These are phyloP conservation scores for Lophius americanus DNA, from an alignment of 2,797 vertebrate genomes.

Conservation along the genomic window DNA sequence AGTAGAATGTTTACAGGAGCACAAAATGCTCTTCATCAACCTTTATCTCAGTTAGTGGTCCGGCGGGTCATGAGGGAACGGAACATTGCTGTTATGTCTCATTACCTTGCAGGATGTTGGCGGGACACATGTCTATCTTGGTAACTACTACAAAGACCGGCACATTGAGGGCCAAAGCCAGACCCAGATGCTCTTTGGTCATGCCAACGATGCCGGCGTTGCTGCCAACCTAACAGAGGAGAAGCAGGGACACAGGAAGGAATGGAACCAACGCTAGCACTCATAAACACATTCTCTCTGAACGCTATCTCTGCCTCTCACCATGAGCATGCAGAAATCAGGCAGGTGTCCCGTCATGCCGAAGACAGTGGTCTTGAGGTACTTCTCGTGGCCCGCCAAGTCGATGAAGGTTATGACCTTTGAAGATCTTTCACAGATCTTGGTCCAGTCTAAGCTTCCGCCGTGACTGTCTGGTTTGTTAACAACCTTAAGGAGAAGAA, in stretches of 20 bases:
- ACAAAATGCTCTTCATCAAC: no score
- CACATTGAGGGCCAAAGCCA: conserved; percentile 94
- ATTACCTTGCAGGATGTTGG: conserved; percentile 95
- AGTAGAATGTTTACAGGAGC: no score
- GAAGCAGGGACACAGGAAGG: neutral
- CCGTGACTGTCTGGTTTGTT: conserved; percentile 97
- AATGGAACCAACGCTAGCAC: no score
- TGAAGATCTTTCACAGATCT: conserved; percentile 97
- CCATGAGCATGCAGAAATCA: conserved; percentile 99
- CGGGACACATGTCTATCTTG: conserved; percentile 98
- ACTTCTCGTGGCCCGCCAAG: conserved; percentile 96
- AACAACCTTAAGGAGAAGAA: conserved; percentile 79
- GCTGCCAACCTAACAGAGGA: conserved; percentile 89
- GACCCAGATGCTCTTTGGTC: conserved; percentile 97
- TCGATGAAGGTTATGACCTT: conserved; percentile 99
- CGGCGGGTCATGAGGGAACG: no score
- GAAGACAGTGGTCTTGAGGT: conserved; percentile 97
- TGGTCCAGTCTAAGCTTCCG: conserved; percentile 96
- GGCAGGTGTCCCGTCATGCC: conserved; percentile 97
- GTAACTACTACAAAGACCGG: conserved; percentile 98
- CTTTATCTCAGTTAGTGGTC: no score
- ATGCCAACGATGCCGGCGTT: conserved; percentile 98
- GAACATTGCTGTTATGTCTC: no score
- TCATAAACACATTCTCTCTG: neutral
- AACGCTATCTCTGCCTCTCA: conserved; percentile 62